Evolutionary conservation across 2,888 invertebrate species (phyloP).

Genomic region (Rhamphomyia laevipes): DNA sequence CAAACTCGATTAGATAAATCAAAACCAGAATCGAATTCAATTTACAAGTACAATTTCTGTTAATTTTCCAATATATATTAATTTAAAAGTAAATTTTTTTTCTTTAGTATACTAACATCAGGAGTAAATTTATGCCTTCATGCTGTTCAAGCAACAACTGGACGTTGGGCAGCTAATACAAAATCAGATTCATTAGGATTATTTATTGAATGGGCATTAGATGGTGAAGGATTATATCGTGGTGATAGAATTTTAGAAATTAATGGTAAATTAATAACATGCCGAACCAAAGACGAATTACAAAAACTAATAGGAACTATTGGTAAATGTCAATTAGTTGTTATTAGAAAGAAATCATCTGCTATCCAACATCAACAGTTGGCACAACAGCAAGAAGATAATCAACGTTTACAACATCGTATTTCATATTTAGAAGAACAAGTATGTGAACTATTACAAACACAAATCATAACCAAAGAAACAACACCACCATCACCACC

Average conservation of each 20-base stretch:
- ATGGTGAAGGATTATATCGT: conserved; percentile 59
- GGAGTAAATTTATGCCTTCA: conserved; percentile 44
- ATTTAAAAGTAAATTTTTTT: not conserved
- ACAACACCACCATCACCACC: not conserved
- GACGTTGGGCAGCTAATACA: conserved; percentile 60
- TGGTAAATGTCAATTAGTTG: conserved; percentile 35
- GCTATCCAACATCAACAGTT: conserved; percentile 34
- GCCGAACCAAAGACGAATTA: conserved; percentile 58
- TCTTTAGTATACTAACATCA: conserved; percentile 32
- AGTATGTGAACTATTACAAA: conserved; percentile 50
- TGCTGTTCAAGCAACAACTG: conserved; percentile 56
- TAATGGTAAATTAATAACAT: conserved; percentile 63
- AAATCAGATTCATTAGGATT: conserved; percentile 53
- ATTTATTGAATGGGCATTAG: conserved; percentile 71
- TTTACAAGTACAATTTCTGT: conserved; percentile 42
- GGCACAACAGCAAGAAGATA: conserved; percentile 52
- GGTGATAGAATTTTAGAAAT: conserved; percentile 70
- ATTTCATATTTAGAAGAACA: conserved; percentile 85
- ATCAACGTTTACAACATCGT: conserved; percentile 72
- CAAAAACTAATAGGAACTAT: conserved; percentile 47
- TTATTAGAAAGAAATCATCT: conserved; percentile 29
- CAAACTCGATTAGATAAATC: conserved; percentile 66
- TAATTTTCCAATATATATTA: not conserved
- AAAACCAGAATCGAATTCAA: conserved; percentile 42
- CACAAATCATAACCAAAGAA: conserved; percentile 35